phyloP scores from a whole-genome alignment of 2,113 vertebrate genomes.

The Corydoras maculifer region DNA sequence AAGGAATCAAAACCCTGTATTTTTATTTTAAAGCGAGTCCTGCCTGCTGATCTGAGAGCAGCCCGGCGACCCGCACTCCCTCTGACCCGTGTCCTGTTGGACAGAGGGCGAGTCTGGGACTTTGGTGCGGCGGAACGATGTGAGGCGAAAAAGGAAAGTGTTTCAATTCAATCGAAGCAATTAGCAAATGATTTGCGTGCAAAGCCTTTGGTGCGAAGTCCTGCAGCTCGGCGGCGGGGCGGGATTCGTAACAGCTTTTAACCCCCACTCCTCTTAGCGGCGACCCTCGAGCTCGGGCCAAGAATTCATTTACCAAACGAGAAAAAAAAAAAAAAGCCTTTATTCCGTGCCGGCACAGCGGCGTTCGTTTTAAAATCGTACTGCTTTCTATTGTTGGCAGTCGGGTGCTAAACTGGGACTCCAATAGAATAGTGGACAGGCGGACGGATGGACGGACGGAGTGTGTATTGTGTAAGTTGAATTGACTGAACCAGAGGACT shows the following conservation, averaged over 20 bases:
- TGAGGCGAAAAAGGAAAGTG: slow-evolving; percentile 6
- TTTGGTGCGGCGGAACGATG: not conserved
- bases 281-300: slow-evolving; percentile 11
- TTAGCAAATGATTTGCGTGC: slow-evolving; percentile 12
- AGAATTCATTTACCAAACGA: slow-evolving; percentile 15
- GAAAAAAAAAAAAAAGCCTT: not conserved
- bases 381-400: slow-evolving; percentile 12
- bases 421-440: no score
- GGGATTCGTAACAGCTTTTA: slow-evolving; percentile 17
- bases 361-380: slow-evolving; percentile 6
- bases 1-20: no score
- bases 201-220: slow-evolving; percentile 16
- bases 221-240: slow-evolving; percentile 5
- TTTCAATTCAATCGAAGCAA: slow-evolving; percentile 30
- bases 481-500: no score
- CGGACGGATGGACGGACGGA: no score
- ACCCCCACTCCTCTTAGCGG: slow-evolving; percentile 24
- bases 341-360: not conserved
- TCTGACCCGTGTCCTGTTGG: no score
- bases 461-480: no score
- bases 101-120: no score
- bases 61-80: no score
- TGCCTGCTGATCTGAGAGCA: no score
- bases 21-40: no score
- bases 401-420: no score